Conservation (phyloP, 2,113 vertebrate species). For the Empidonax traillii region DNA sequence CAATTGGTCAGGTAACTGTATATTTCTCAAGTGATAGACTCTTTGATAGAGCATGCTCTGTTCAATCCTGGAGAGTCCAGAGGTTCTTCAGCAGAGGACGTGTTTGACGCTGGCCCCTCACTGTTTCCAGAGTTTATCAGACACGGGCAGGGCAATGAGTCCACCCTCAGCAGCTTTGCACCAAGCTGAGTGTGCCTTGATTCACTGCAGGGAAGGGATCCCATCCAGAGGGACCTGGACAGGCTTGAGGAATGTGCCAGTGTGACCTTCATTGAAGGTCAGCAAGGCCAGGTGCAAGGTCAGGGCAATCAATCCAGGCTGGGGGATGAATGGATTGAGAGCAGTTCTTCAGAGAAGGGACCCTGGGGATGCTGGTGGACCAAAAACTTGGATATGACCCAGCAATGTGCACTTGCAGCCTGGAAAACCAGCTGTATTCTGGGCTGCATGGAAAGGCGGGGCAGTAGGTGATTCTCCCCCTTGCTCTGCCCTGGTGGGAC, state of each 20-base stretch:
- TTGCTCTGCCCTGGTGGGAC: background rate
- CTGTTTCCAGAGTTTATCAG: background rate
- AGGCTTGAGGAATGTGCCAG: background rate
- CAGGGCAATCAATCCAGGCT: background rate
- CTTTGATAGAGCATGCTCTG: slow-evolving; percentile 93
- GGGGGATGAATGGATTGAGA: background rate
- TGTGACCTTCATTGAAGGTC: background rate
- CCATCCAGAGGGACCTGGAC: background rate
- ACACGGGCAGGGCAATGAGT: background rate
- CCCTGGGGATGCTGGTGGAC: background rate
- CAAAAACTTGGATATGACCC: background rate
- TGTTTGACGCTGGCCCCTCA: slow-evolving; percentile 34
- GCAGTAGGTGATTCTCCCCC: background rate
- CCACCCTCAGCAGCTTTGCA: background rate
- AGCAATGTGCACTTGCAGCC: background rate
- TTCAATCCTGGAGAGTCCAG: slow-evolving; percentile 70
- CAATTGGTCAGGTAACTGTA: slow-evolving; percentile 99
- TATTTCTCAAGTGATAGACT: slow-evolving; percentile 80
- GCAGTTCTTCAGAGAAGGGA: background rate
- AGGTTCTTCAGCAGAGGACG: slow-evolving; percentile 13
- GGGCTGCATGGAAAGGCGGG: background rate
- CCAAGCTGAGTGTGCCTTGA: background rate
- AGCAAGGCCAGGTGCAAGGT: background rate
- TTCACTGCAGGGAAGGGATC: background rate
- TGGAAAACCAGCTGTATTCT: background rate